Percentiles rank a stretch among this genome's conserved stretches.
phyloP scores from a whole-genome alignment of 1,140 invertebrate genomes.

The Helicoverpa armigera region DNA sequence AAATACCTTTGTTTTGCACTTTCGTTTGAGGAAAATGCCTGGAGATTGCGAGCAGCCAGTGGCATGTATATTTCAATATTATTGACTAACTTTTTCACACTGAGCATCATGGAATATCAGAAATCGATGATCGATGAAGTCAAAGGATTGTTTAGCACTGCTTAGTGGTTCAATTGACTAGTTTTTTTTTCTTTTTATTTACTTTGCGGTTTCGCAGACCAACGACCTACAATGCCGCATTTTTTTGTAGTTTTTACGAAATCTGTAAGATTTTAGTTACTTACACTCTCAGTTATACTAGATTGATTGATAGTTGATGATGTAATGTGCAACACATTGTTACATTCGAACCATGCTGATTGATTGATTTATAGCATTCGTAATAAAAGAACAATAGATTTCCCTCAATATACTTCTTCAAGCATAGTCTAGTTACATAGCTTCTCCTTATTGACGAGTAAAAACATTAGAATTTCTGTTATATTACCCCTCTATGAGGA shows the following conservation, averaged over 20 bases:
- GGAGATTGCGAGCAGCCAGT: neutral
- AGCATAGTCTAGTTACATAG: neutral
- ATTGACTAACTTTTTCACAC: constrained; percentile 23
- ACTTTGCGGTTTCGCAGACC: too few relatives aligned
- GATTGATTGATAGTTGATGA: too few relatives aligned
- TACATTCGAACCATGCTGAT: neutral
- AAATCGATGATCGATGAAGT: neutral
- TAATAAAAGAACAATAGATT: constrained; percentile 31
- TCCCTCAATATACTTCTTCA: constrained; percentile 3
- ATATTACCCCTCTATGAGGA: neutral
- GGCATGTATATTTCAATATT: neutral
- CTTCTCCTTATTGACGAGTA: neutral
- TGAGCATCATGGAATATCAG: neutral
- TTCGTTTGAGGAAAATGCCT: constrained; percentile 23
- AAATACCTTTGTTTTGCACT: constrained; percentile 25
- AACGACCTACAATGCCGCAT: too few relatives aligned
- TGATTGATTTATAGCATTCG: neutral
- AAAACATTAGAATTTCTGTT: neutral
- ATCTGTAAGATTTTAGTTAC: too few relatives aligned
- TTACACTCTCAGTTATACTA: too few relatives aligned
- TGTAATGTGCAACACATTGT: constrained; percentile 4
- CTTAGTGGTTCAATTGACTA: neutral
- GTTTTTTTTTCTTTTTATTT: too few relatives aligned
- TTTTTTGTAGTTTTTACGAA: too few relatives aligned
- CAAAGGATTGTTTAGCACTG: neutral